Percentiles rank a stretch among this genome's conserved stretches.
Conservation (phyloP, 2,113 vertebrate genomes). For the Struthidea cinerea region DNA sequence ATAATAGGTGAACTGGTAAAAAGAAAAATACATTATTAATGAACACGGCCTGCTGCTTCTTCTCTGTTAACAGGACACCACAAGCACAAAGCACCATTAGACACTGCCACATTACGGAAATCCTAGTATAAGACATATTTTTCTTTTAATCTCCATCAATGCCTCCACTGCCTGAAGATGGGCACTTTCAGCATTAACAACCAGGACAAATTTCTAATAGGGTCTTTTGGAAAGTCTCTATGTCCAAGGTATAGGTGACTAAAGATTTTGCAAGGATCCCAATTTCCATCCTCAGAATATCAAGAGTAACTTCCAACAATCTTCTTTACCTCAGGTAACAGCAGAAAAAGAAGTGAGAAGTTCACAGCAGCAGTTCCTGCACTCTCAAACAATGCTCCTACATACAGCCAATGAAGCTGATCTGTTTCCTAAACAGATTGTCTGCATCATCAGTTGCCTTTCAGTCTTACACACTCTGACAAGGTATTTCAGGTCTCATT, state of each 20-base stretch:
- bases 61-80: not conserved
- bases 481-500: not conserved
- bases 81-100: not conserved
- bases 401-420: not conserved
- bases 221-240: not conserved
- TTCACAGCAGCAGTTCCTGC: not conserved
- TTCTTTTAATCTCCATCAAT: not conserved
- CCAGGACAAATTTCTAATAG: not conserved
- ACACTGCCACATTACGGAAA: not conserved
- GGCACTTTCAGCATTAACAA: not conserved
- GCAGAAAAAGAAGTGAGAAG: not conserved
- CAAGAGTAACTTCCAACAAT: not conserved
- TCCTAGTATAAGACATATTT: not conserved
- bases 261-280: not conserved
- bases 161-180: not conserved
- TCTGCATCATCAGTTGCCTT: not conserved
- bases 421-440: not conserved
- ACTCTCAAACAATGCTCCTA: not conserved
- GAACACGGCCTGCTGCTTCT: not conserved
- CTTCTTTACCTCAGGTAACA: not conserved
- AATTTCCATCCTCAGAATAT: not conserved
- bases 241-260: not conserved
- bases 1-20: not conserved
- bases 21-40: not conserved
- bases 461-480: not conserved